These are phyloP conservation scores for Macquaria ambigua DNA, from an alignment of 2,113 vertebrate genomes.

Conservation along the genomic window DNA sequence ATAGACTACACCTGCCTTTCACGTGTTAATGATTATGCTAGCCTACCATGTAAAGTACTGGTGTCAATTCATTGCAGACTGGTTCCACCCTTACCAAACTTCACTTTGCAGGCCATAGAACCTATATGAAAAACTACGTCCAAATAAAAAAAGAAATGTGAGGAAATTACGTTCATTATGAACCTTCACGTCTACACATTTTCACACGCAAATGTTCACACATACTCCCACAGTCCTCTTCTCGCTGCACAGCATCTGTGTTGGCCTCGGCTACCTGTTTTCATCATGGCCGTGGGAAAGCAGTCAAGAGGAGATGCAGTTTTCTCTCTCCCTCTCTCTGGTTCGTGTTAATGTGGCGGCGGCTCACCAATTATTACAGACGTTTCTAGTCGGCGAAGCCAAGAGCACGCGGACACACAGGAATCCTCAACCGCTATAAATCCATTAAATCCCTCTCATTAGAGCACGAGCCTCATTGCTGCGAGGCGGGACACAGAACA, in stretches of 20 bases:
- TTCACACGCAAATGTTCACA: background rate
- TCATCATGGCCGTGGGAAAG: conserved; percentile 57
- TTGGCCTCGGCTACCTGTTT: conserved; percentile 60
- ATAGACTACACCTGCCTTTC: background rate
- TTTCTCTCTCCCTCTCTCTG: background rate
- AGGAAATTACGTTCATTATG: background rate
- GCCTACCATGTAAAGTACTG: background rate
- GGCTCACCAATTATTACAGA: conserved; percentile 74
- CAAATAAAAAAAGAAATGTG: background rate
- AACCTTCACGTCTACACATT: background rate
- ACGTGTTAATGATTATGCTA: background rate
- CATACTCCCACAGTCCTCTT: conserved; percentile 1
- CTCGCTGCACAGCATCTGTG: conserved; percentile 19
- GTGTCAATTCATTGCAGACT: background rate
- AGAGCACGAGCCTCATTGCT: conserved; percentile 73
- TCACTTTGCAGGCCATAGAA: background rate
- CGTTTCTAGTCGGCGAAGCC: conserved; percentile 58
- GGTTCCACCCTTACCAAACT: background rate
- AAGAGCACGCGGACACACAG: conserved; percentile 69
- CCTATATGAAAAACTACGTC: background rate
- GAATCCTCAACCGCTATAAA: conserved; percentile 78
- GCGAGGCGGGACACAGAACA: conserved; percentile 45
- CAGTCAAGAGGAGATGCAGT: conserved; percentile 3
- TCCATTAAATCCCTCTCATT: conserved; percentile 85
- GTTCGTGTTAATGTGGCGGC: conserved; percentile 59